Evolutionary conservation across 2,797 vertebrate genomes (phyloP).

Genomic region (Gallinago solitaria): DNA sequence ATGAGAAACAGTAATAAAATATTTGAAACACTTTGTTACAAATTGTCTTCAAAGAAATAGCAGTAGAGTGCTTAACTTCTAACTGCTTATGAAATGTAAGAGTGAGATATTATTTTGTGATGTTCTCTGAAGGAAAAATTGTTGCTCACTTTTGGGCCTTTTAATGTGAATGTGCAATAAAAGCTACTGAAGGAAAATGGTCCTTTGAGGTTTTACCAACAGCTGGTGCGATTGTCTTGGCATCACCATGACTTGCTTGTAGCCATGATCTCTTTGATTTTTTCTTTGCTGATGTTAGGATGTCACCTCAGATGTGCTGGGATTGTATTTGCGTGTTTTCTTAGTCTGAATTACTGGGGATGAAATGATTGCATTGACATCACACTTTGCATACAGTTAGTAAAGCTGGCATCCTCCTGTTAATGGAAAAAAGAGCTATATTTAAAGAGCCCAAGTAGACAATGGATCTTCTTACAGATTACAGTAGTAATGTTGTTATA

Average conservation of each 20-base stretch:
- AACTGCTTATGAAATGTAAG: neutral
- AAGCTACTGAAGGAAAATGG: neutral
- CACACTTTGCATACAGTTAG: neutral
- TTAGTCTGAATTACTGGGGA: neutral
- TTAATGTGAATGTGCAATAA: neutral
- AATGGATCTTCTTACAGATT: neutral
- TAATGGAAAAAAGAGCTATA: neutral
- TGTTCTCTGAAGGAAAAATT: neutral
- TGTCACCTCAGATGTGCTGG: neutral
- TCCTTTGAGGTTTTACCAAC: neutral
- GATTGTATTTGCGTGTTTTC: neutral
- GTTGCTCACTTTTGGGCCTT: neutral
- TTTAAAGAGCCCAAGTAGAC: neutral
- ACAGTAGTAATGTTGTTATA: rapidly evolving
- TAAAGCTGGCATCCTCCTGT: neutral
- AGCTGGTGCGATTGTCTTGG: neutral
- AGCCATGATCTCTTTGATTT: neutral
- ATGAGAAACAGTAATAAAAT: neutral
- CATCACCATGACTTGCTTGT: neutral
- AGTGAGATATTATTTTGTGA: neutral
- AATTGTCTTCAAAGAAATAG: neutral
- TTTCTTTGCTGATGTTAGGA: neutral
- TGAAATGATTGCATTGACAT: neutral
- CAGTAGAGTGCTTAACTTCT: neutral
- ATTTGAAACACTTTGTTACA: neutral